Evolutionary conservation across 2,113 vertebrate species (phyloP), one percentile per base, ranked within the genome.

Genomic region (Pterocles gutturalis): DNA sequence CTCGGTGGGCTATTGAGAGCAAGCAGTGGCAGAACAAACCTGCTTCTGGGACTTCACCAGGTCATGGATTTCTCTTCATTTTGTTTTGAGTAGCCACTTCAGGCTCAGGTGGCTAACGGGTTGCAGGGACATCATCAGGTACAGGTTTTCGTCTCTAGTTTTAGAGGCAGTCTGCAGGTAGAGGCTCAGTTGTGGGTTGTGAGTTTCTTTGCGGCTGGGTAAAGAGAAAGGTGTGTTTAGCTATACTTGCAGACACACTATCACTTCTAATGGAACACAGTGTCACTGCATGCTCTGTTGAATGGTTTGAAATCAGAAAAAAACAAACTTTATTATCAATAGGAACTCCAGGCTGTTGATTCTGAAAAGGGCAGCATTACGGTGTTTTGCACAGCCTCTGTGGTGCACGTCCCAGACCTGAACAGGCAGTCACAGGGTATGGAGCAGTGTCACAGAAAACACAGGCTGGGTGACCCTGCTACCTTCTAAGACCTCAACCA

Each of bases 241-340:
- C 7, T 14, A 0, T 54, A 49, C 66, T 87, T 78, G 19, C 1
- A 8, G 41, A 13, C 15, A 54, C 0, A 0, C 2, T 66, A 15
- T 54, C 2, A 49, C 15, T 82, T 78, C 15, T 55, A 65, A 75
- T 14, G 11, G 24, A 60, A 34, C 57, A 61, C 3, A 34, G 5
- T 51, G 26, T 89, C 28, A 73, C 7, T 33, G 48, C 17, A 48
- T 45, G 41, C 10, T 70, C 9, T 84, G 1, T 65, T 87, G 29
- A 67, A 48, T 49, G 36, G 9, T 33, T 49, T 85, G 53, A 87
- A 95, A 67, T 57, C 15, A 62, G 19, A 70, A 90, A 51, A 1
- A 1, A 25, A 4, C 10, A 46, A 66, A 70, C 3, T 38, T 70
- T 67, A n/a, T 77, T 81, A 51, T 31, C 49, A 55, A n/a, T 43